Conservation (phyloP, 2,797 vertebrate species). For the Cirrhinus mrigala region DNA sequence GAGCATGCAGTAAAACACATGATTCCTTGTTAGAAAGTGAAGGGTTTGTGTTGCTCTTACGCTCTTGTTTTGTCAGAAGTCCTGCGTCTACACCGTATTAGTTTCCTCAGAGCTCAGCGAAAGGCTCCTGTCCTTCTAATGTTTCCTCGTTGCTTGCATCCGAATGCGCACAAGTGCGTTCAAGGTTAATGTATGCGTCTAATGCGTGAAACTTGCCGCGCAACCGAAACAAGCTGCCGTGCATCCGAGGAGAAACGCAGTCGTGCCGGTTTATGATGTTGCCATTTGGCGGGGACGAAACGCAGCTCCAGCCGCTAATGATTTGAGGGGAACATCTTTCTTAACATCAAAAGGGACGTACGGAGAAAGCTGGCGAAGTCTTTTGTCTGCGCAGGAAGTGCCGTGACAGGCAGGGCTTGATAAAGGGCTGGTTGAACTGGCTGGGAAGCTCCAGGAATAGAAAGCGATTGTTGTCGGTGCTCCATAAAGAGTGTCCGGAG, state of each 20-base stretch:
- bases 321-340: background rate
- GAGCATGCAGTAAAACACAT: background rate
- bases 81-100: background rate
- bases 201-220: background rate
- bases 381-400: constrained; percentile 55
- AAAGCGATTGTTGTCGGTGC: constrained; percentile 73
- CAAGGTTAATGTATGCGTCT: background rate
- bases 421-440: constrained; percentile 62
- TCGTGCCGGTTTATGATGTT: background rate
- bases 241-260: background rate
- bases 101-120: background rate
- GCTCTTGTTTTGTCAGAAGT: background rate
- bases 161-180: background rate
- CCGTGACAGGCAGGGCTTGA: constrained; percentile 67
- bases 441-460: constrained; percentile 73
- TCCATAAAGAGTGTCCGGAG: constrained; percentile 67
- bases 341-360: background rate
- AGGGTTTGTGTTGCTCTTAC: background rate
- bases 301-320: background rate
- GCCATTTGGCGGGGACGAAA: background rate
- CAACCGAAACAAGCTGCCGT: background rate
- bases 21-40: background rate
- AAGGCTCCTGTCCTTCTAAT: background rate
- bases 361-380: background rate
- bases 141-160: background rate